phyloP scores from a whole-genome alignment of 1,140 invertebrate species.

The Asbolus verrucosus region DNA sequence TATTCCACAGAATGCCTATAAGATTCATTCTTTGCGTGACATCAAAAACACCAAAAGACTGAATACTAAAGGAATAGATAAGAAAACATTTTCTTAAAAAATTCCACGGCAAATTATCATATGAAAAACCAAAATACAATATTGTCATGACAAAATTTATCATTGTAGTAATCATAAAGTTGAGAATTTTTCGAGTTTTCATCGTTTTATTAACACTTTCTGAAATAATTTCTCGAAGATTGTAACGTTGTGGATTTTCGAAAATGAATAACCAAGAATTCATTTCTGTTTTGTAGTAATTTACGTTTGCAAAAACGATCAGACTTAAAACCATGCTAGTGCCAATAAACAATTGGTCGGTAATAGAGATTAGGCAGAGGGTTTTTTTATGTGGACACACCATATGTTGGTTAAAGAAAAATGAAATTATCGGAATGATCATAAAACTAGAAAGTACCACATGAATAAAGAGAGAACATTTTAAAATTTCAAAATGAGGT shows the following conservation, averaged over 20 bases:
- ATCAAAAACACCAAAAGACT: slow-evolving; percentile 3
- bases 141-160: neutral
- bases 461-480: too few relatives aligned
- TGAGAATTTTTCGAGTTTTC: neutral
- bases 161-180: neutral
- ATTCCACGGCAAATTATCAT: neutral
- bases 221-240: neutral
- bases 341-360: neutral
- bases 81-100: neutral
- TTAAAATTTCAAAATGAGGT: too few relatives aligned
- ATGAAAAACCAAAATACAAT: neutral
- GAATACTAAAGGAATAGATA: neutral
- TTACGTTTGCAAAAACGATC: neutral
- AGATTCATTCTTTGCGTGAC: neutral
- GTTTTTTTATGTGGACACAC: too few relatives aligned
- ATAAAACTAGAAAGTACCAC: too few relatives aligned
- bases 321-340: neutral
- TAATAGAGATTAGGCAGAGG: neutral
- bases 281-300: neutral
- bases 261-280: slow-evolving; percentile 10
- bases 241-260: neutral
- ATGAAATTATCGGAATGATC: too few relatives aligned
- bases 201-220: neutral
- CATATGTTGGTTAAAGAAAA: neutral
- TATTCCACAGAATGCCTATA: neutral